phyloP scores from a whole-genome alignment of 2,797 vertebrate genomes.

The Okamejei kenojei region DNA sequence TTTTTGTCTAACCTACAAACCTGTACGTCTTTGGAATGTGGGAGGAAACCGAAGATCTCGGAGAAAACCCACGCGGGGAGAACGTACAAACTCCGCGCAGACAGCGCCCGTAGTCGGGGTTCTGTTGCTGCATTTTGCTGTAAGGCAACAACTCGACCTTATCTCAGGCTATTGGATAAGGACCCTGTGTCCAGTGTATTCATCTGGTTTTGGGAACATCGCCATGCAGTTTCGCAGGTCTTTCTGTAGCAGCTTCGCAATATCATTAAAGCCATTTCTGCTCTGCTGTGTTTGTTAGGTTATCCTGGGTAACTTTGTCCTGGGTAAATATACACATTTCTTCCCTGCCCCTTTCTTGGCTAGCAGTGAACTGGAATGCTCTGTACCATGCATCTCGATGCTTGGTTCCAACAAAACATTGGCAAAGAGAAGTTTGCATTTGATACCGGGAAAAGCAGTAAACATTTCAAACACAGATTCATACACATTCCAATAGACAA shows the following conservation, averaged over 20 bases:
- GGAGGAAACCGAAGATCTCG: too few species aligned
- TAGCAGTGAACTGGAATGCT: neutral
- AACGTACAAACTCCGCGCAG: too few species aligned
- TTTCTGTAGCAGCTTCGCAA: neutral
- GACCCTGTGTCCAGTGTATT: neutral
- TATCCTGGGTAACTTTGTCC: neutral
- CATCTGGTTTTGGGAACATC: neutral
- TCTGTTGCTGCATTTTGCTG: too few species aligned
- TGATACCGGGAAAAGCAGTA: neutral
- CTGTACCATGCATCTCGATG: too few species aligned
- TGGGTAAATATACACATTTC: neutral
- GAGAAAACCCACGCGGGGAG: too few species aligned
- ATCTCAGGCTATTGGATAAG: neutral
- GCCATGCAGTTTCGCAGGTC: neutral
- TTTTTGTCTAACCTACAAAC: too few species aligned
- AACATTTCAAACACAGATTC: too few species aligned
- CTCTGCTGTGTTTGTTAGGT: neutral
- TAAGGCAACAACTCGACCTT: neutral
- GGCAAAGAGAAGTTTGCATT: neutral
- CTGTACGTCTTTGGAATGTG: too few species aligned
- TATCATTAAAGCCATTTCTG: neutral
- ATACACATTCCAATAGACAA: too few species aligned
- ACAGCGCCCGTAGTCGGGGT: too few species aligned
- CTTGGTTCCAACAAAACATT: too few species aligned
- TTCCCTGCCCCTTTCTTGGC: neutral